Evolutionary conservation across 2,888 invertebrate species (phyloP).

Genomic region (Allacma fusca): DNA sequence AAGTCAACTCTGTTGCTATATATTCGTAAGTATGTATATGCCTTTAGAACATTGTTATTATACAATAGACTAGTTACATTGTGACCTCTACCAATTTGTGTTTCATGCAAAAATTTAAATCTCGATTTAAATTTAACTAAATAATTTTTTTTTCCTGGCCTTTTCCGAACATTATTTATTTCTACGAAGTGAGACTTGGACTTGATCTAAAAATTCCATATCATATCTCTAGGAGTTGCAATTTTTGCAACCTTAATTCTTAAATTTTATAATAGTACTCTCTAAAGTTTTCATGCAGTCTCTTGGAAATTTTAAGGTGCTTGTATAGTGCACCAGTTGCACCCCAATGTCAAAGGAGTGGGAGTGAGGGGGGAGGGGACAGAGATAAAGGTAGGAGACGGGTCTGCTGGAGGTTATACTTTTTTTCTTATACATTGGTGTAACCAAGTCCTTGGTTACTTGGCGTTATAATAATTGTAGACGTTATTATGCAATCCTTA

Average conservation of each 20-base stretch:
- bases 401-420: too few relatives aligned
- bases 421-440: too few relatives aligned
- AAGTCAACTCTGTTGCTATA: background rate
- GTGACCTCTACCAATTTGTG: conserved; percentile 6
- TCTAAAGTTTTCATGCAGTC: conserved; percentile 16
- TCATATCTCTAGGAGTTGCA: too few relatives aligned
- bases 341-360: conserved; percentile 3
- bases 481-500: too few relatives aligned
- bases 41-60: too few relatives aligned
- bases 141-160: background rate
- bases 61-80: background rate
- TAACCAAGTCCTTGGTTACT: too few relatives aligned
- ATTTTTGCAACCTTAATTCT: too few relatives aligned
- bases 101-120: conserved; percentile 7
- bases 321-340: background rate
- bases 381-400: background rate
- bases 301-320: background rate
- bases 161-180: background rate
- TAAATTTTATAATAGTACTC: too few relatives aligned
- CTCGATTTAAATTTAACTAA: conserved; percentile 2
- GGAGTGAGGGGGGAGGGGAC: background rate
- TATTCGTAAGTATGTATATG: background rate
- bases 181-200: background rate
- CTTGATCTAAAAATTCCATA: background rate
- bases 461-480: too few relatives aligned